Base-by-base conservation (phyloP, 64 coral and sea anemone genomes). In the Actinia tenebrosa region DNA sequence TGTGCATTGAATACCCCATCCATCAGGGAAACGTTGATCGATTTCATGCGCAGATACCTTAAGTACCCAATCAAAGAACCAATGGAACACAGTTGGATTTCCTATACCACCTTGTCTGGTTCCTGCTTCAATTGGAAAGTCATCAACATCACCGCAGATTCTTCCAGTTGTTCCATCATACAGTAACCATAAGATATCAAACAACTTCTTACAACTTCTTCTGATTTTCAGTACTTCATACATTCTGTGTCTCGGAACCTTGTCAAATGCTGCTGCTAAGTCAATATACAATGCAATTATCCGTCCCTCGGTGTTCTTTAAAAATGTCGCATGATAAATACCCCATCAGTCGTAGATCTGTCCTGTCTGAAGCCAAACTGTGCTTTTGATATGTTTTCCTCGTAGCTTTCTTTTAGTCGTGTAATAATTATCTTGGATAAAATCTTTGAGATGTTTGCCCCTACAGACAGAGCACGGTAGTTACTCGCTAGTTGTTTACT, bases 201-300 rank as follows among this genome's bases (percentile, higher is more conserved):
- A 3, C 23, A 78, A 78, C 26, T 78, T 78, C 72, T 78, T 78
- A 45, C 72, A 23, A 20, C 72, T 6, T 0, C 3, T 78, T 78
- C 72, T 78, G 23, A 78, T 78, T 78, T 78, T 78, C 72, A 78
- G 72, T 27, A 78, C 72, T 78, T 78, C 72, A 16, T 78, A 78
- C 72, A 78, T 37, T 78, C 3, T 78, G 23, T 78, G 72, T 78
- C 72, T 78, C 23, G 43, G 78, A 37, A 37, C 30, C 30, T 37
- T 37, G 30, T 37, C 30, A 37, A 37, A 37, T 37, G 30, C 30
- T 37, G 30, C 30, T 37, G 30, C 1, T 37, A 37, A 37, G 30
- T 37, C 30, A 37, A 37, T 37, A 37, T 37, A 80, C 46, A 80
- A 80, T 17, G 78, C 78, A 80, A 80, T 80, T 45, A 80, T 80